A percentile compares a stretch with the other conserved stretches of the same genome.
Conservation (phyloP, 2,797 vertebrate species). For the Gallinago stenura region DNA sequence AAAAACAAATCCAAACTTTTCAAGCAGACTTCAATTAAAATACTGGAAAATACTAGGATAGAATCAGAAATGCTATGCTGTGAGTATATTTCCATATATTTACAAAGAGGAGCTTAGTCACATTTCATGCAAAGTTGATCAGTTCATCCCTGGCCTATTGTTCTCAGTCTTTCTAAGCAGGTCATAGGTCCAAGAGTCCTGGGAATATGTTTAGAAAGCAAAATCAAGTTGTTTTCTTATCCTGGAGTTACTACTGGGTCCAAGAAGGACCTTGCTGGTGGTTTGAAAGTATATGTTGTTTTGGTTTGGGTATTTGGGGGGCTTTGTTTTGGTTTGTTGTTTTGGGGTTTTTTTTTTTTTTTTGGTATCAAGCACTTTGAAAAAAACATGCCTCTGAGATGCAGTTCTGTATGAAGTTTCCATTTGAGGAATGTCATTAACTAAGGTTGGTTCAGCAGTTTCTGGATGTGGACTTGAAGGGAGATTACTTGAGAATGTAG, state of each 20-base stretch:
- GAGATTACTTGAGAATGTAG: not conserved
- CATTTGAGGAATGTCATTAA: not conserved
- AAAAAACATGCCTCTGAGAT: not conserved
- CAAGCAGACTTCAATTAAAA: not conserved
- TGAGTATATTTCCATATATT: not conserved
- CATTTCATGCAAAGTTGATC: not conserved
- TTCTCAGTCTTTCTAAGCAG: conserved; percentile 1
- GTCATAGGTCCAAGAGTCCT: not conserved
- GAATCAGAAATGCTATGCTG: not conserved
- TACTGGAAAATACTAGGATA: not conserved
- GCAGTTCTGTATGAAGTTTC: not conserved
- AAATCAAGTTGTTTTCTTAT: not conserved
- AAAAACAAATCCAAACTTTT: not conserved
- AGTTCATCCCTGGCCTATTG: not conserved
- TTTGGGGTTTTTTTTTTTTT: not conserved
- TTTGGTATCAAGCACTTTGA: not conserved
- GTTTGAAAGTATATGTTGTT: not conserved
- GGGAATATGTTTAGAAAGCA: not conserved
- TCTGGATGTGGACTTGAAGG: not conserved
- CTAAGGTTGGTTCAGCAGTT: not conserved
- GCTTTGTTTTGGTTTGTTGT: not conserved
- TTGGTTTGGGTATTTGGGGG: no score
- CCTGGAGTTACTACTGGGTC: not conserved
- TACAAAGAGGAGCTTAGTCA: not conserved
- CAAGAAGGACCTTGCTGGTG: not conserved